Evolutionary conservation across 1,140 invertebrate genomes (phyloP), one percentile per base, ranked within the genome.

Genomic region (Coelopa frigida): DNA sequence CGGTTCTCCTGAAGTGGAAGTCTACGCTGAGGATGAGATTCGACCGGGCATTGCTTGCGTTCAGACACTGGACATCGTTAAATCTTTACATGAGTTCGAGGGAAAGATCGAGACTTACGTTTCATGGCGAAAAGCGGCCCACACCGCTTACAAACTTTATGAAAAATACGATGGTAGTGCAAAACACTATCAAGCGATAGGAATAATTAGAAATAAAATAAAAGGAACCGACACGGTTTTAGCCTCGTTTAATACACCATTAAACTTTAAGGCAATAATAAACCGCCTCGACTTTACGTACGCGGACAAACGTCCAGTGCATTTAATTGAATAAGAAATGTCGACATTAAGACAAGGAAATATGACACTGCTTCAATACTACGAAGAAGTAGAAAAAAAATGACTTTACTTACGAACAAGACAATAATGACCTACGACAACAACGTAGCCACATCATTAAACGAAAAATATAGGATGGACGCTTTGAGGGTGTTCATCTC

Each of bases 401-500:
- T 53, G 3, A 52, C 42, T 24, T 26, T 53, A 7, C 26, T 54
- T 24, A 58, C 49, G 6, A 57, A 57, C 31, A 55, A 57, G 40
- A 44, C 18, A 4, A 27, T 52, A 6, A 52, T 51, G 51, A 22
- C 41, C 0, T 42, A 52, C 14, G 44, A 48, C 10, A 38, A 7
- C 18, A 38, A 31, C 17, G n/a, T 23, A 3, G 27, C 44, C 7
- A 21, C 11, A 4, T 24, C 39, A 12, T 6, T 52, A 7, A 52
- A 50, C 29, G 51, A 53, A 48, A 47, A 47, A 33, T 47, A 47
- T 36, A 44, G 48, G 27, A 27, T 29, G 35, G 26, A 44, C 31
- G 44, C 48, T 3, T 32, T 53, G 14, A 26, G 44, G 1, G 45
- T 50, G 23, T 53, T 53, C 26, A 44, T 53, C 29, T 49, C 37